Evolutionary conservation across 2,113 vertebrate genomes (phyloP).

Genomic region (Lagenorhynchus albirostris): DNA sequence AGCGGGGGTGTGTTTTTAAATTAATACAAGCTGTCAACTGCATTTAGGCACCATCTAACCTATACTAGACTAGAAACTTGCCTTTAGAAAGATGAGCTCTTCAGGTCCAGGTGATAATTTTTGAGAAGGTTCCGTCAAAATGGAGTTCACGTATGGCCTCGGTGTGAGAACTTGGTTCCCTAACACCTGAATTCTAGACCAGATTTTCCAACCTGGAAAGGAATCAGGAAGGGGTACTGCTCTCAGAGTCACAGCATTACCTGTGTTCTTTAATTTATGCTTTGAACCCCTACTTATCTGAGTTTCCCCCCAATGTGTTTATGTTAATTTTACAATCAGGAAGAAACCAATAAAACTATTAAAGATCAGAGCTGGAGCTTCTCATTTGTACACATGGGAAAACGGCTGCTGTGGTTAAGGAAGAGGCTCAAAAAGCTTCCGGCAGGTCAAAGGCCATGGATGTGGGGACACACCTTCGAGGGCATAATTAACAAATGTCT

Average conservation of each 20-base stretch:
- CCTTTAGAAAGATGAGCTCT: neutral
- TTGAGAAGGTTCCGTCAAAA: neutral
- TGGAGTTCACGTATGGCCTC: neutral
- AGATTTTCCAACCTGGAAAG: conserved; percentile 8
- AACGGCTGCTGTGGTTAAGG: neutral
- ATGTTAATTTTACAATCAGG: neutral
- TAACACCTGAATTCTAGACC: neutral
- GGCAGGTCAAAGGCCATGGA: neutral
- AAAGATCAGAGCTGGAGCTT: neutral
- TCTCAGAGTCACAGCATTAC: neutral
- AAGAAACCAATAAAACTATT: neutral
- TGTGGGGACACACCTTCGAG: neutral
- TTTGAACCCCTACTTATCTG: neutral
- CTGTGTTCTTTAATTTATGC: neutral
- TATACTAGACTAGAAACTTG: neutral
- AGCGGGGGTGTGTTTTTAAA: neutral
- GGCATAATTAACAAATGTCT: neutral
- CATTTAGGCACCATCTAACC: neutral
- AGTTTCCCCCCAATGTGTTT: neutral
- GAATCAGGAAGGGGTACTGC: neutral
- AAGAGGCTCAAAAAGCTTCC: neutral
- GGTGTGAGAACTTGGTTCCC: neutral
- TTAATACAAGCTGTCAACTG: neutral
- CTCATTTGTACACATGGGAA: neutral
- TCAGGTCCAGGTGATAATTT: neutral